A percentile compares a stretch with the other conserved stretches of the same genome.
Evolutionary conservation across 1,140 invertebrate species (phyloP).

Genomic region (Drosophila kanapiae): DNA sequence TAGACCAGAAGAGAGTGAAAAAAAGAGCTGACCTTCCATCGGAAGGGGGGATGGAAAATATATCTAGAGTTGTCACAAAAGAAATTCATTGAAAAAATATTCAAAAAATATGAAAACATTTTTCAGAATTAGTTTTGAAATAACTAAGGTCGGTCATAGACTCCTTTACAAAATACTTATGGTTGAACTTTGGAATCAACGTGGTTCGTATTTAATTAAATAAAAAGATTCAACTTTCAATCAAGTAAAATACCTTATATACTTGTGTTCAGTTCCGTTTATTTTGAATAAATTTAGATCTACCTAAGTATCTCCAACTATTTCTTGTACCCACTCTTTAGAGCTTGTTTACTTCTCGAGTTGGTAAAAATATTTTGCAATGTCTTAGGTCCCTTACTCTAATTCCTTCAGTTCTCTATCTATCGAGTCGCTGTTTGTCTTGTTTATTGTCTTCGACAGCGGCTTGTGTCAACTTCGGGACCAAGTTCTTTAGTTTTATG

Average conservation of each 20-base stretch:
- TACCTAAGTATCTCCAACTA: background rate
- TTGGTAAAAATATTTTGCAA: slow-evolving; percentile 17
- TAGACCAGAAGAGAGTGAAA: slow-evolving; percentile 32
- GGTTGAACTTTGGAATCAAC: background rate
- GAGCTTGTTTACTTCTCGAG: slow-evolving; percentile 5
- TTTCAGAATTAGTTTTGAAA: background rate
- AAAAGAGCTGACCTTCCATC: slow-evolving; percentile 18
- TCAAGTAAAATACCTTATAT: too few species aligned
- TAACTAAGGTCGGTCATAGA: background rate
- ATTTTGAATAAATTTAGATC: too few species aligned
- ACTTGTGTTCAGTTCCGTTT: too few species aligned
- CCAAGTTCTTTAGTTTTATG: slow-evolving; percentile 63
- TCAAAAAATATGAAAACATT: background rate
- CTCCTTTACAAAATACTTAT: background rate
- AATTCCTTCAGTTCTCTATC: slow-evolving; percentile 1
- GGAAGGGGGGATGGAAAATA: background rate
- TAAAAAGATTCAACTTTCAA: background rate
- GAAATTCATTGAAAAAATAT: too few species aligned
- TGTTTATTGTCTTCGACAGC: slow-evolving; percentile 50
- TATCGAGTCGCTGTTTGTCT: slow-evolving; percentile 44
- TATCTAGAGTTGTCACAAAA: background rate
- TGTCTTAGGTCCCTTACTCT: background rate
- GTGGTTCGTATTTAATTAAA: background rate
- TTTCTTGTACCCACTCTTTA: background rate
- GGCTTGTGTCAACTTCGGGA: slow-evolving; percentile 51